Percentiles rank a stretch among this genome's conserved stretches.
Evolutionary conservation across 2,888 invertebrate genomes (phyloP).

Genomic region (Eupithecia vulgata): DNA sequence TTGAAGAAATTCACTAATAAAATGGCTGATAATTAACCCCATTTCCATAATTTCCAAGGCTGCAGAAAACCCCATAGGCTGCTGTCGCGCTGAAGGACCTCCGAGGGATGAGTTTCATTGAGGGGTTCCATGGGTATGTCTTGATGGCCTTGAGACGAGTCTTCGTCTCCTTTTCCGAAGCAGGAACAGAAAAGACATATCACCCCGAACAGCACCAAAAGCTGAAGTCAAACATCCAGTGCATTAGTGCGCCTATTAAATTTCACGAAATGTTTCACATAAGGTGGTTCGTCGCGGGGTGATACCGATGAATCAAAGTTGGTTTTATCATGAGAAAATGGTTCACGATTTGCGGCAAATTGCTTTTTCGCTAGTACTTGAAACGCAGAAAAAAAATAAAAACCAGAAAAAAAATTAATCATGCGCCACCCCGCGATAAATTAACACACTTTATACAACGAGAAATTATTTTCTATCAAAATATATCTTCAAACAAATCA

Average conservation of each 20-base stretch:
- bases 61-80: conserved; percentile 61
- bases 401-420: too few species aligned
- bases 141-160: conserved; percentile 48
- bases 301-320: too few species aligned
- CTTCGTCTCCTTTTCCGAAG: conserved; percentile 53
- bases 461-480: neutral
- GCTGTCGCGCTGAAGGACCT: conserved; percentile 5
- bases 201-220: conserved; percentile 53
- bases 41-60: conserved; percentile 61
- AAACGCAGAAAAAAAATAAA: too few species aligned
- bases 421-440: too few species aligned
- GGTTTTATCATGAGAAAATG: too few species aligned
- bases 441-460: neutral
- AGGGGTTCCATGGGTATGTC: conserved; percentile 52
- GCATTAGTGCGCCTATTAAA: neutral
- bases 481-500: conserved; percentile 19
- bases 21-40: conserved; percentile 56
- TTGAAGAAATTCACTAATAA: conserved; percentile 18
- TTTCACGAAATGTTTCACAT: neutral
- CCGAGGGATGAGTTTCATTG: conserved; percentile 40
- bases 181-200: conserved; percentile 55
- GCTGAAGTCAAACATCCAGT: conserved; percentile 46
- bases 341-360: too few species aligned
- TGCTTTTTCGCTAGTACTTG: too few species aligned
- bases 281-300: too few species aligned